Evolutionary conservation across 2,888 invertebrate genomes (phyloP).

Genomic region (Sminthurinus aureus): DNA sequence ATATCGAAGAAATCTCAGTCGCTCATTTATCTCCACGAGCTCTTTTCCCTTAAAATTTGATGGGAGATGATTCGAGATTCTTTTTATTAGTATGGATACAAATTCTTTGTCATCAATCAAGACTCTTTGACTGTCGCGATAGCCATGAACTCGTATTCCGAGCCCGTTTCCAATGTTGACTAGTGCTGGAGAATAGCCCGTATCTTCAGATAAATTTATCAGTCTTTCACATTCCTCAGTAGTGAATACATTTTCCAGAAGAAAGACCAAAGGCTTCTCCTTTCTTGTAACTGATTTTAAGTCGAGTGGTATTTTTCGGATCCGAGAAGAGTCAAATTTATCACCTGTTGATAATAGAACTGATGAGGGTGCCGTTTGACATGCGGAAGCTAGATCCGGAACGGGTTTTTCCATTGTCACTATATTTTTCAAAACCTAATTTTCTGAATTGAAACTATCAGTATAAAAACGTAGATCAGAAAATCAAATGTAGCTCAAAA

Average conservation of each 20-base stretch:
- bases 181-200: not conserved
- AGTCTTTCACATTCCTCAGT: conserved; percentile 46
- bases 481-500: too few relatives aligned
- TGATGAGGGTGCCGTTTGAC: not conserved
- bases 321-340: not conserved
- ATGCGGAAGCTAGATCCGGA: too few relatives aligned
- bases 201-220: conserved; percentile 40
- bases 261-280: conserved; percentile 34
- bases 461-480: too few relatives aligned
- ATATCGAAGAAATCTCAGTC: conserved; percentile 1
- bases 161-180: not conserved
- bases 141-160: not conserved
- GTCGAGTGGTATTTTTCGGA: not conserved
- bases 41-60: not conserved
- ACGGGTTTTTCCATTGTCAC: too few relatives aligned
- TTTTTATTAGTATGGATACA: conserved; percentile 28
- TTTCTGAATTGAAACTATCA: too few relatives aligned
- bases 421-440: too few relatives aligned
- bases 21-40: conserved; percentile 1
- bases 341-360: not conserved
- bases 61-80: conserved; percentile 30
- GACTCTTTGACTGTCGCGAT: conserved; percentile 42
- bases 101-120: conserved; percentile 49
- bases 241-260: conserved; percentile 46
- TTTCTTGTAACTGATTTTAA: not conserved